phyloP scores from a whole-genome alignment of 2,888 invertebrate genomes.

The Tetheella fluctuosa region DNA sequence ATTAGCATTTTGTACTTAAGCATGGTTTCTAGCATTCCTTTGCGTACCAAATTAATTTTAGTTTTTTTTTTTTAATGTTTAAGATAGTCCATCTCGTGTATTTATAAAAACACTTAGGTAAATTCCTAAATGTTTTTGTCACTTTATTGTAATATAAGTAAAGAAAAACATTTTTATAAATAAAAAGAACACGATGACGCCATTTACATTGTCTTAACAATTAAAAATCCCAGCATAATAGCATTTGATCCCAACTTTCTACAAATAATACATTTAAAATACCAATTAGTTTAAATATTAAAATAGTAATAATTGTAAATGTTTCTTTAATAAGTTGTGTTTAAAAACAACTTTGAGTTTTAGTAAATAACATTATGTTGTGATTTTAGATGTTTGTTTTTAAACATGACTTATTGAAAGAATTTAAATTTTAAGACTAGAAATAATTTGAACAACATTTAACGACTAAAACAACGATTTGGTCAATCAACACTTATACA shows the following conservation, averaged over 20 bases:
- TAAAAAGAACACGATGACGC: background rate
- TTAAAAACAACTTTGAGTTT: background rate
- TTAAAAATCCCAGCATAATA: constrained; percentile 16
- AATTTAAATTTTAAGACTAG: constrained; percentile 42
- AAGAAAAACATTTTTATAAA: background rate
- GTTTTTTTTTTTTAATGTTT: no score
- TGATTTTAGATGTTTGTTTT: background rate
- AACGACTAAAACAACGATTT: constrained; percentile 68
- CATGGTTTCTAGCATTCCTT: constrained; percentile 39
- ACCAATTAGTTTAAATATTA: constrained; percentile 31
- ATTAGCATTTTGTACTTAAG: constrained; percentile 61
- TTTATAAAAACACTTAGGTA: no score
- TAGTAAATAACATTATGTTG: background rate
- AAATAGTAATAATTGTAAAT: constrained; percentile 21
- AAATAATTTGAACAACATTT: constrained; percentile 56
- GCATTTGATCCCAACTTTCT: constrained; percentile 49
- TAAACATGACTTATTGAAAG: constrained; percentile 19
- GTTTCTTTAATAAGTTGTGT: background rate
- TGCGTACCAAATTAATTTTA: constrained; percentile 17
- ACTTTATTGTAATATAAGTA: no score
- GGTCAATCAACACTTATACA: constrained; percentile 70
- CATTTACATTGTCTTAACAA: constrained; percentile 11
- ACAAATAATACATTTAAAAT: constrained; percentile 34
- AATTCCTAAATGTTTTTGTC: no score
- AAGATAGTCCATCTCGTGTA: no score